A percentile compares a stretch with the other conserved stretches of the same genome.
Conservation (phyloP, 2,888 invertebrate species). For the Lasius fuliginosus region DNA sequence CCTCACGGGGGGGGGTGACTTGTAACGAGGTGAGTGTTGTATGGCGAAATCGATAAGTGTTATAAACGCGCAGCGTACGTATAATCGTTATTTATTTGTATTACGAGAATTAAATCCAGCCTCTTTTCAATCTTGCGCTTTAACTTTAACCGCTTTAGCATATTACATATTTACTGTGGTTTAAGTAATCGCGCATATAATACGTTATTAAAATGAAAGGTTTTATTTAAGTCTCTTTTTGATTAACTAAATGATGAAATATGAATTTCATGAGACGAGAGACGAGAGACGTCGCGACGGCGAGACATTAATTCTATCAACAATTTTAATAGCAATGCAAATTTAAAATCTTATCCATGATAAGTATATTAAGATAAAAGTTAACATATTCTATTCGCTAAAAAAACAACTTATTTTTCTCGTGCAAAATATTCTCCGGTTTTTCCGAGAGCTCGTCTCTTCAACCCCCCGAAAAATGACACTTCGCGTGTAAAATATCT, state of each 20-base stretch:
- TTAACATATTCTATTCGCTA: background rate
- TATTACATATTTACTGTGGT: background rate
- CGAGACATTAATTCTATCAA: background rate
- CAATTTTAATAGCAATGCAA: background rate
- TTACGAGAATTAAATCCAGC: slow-evolving; percentile 36
- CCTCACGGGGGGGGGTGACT: background rate
- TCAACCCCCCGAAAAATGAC: background rate
- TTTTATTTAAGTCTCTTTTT: background rate
- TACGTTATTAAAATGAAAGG: background rate
- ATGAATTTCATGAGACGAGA: background rate
- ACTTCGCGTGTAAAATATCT: background rate
- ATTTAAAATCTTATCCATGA: background rate
- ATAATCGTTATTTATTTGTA: slow-evolving; percentile 4
- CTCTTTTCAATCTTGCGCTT: too few relatives aligned
- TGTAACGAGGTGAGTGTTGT: background rate
- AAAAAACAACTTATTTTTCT: background rate
- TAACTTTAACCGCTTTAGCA: background rate
- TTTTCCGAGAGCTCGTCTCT: background rate
- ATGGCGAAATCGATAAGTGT: slow-evolving; percentile 56
- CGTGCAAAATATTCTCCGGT: background rate
- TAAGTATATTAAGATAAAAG: background rate
- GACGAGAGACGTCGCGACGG: background rate
- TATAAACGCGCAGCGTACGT: slow-evolving; percentile 22
- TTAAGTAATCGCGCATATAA: background rate
- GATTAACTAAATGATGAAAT: background rate